Evolutionary conservation across 2,888 invertebrate genomes (phyloP), one percentile per base, ranked within the genome.

Genomic region (Eupithecia inturbata): DNA sequence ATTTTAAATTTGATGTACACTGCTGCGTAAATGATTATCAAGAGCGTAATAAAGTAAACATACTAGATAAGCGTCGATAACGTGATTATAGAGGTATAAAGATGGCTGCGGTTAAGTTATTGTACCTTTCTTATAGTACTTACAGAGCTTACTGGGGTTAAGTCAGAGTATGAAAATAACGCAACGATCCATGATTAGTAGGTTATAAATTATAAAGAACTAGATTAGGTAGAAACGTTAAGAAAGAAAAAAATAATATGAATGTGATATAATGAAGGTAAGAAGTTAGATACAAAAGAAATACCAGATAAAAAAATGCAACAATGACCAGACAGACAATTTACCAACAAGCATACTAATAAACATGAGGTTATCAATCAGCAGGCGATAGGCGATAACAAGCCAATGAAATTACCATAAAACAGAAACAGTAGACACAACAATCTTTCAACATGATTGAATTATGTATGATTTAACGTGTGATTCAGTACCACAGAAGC

Each of bases 41-140:
- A 49, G 16, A 67, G 83, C 83, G 81, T 84, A 84, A 82, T 84
- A 87, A 87, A 84, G 87, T 91, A 90, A 90, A 92, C 89, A 91
- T 79, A 80, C 78, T 80, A 84, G 88, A 87, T 89, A 90, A 89
- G 86, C 81, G 82, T 78, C 83, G 90, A 91, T 90, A 90, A 82
- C 86, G 83, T 82, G 85, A 85, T 87, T 86, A 85, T 82, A 88
- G 3, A 31, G 31, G 5, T 5, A 45, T 85, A 87, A 90, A 75
- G 87, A 90, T 88, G 89, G 89, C 84, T 85, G 77, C 62, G 49
- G 31, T 67, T 66, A n/a, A 74, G 78, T 74, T 36, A 31, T 5
- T 33, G 31, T 64, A 36, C 36, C 19, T 64, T n/a, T 39, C n/a
- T 12, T 63, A 33, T 62, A 33, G 33, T 62, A 62, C 36, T 9